Conservation (phyloP, 1,140 invertebrate species). For the Drosophila orena region DNA sequence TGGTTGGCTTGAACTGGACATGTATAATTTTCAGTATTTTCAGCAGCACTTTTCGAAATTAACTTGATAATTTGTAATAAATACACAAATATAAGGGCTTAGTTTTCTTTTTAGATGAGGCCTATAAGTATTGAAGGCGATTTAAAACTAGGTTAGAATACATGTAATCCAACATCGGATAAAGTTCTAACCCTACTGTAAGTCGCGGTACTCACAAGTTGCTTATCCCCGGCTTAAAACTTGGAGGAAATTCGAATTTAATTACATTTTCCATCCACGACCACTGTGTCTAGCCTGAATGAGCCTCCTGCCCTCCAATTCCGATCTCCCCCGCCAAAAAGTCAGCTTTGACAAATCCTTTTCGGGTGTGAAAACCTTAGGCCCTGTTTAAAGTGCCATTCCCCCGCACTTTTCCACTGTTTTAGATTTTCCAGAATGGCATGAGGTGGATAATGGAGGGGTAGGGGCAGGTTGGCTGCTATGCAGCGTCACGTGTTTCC, state of each 20-base stretch:
- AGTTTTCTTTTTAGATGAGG: too few species aligned
- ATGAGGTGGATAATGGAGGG: background rate
- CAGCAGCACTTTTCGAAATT: too few species aligned
- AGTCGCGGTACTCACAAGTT: background rate
- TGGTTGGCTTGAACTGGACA: too few species aligned
- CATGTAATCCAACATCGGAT: conserved; percentile 4
- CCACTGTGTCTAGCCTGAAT: conserved; percentile 23
- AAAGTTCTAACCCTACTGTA: conserved; percentile 6
- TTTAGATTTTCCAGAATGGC: background rate
- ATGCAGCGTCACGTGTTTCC: conserved; percentile 76
- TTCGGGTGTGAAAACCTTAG: conserved; percentile 38
- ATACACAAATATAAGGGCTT: too few species aligned
- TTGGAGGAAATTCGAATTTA: conserved; percentile 29
- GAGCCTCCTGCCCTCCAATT: background rate
- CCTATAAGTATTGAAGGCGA: too few species aligned
- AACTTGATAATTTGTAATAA: too few species aligned
- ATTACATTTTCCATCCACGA: conserved; percentile 39
- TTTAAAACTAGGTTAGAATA: background rate
- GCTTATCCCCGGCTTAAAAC: conserved; percentile 1
- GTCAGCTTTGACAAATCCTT: conserved; percentile 59
- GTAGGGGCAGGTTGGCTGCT: conserved; percentile 19
- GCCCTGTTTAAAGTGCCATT: conserved; percentile 26
- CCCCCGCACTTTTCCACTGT: conserved; percentile 3
- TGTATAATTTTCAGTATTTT: too few species aligned
- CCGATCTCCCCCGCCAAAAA: conserved; percentile 40